Evolutionary conservation across 2,113 vertebrate species (phyloP).

Genomic region (Cromileptes altivelis): DNA sequence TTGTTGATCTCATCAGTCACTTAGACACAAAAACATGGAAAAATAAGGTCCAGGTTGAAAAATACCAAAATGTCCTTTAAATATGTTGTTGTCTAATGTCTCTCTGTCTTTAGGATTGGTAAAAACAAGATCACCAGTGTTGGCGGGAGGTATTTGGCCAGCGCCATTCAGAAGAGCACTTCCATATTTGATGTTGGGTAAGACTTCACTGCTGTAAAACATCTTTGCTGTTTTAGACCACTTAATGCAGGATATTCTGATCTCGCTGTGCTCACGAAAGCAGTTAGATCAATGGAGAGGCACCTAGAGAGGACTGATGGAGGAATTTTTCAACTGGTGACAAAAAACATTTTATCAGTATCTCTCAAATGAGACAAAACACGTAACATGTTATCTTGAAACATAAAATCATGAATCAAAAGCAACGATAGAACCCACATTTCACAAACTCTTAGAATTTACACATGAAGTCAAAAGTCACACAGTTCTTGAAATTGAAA

Average conservation of each 20-base stretch:
- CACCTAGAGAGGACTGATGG: background rate
- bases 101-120: slow-evolving; percentile 87
- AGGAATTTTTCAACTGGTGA: too few relatives aligned
- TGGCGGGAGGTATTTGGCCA: slow-evolving; percentile 90
- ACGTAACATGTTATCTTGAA: background rate
- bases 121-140: slow-evolving; percentile 90
- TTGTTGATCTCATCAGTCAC: too few relatives aligned
- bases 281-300: background rate
- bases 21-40: too few relatives aligned
- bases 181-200: slow-evolving; percentile 94
- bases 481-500: background rate
- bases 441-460: background rate
- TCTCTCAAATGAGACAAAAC: background rate
- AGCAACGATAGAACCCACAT: background rate
- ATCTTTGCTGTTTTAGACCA: background rate
- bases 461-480: too few relatives aligned
- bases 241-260: background rate
- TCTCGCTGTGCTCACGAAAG: background rate
- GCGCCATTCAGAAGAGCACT: slow-evolving; percentile 89
- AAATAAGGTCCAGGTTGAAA: too few relatives aligned
- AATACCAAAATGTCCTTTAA: too few relatives aligned
- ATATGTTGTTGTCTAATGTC: background rate
- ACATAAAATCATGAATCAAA: background rate
- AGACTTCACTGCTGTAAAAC: slow-evolving; percentile 18
- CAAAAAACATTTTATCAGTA: background rate